Base-by-base conservation (phyloP, 2,888 invertebrate genomes). In the Biston stratarius region DNA sequence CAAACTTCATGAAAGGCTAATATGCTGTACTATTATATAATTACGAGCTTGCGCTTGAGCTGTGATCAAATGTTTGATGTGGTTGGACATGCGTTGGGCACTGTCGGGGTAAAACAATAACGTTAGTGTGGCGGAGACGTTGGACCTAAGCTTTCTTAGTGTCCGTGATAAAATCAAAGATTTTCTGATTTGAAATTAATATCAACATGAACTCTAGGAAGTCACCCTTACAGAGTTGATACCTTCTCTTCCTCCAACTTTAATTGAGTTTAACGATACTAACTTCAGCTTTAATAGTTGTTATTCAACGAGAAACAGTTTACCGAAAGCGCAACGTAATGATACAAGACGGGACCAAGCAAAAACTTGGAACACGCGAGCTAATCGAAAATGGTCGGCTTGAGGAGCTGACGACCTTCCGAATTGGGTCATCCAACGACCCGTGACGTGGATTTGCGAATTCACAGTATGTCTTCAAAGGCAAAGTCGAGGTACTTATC, bases 391-490 rank as follows among this genome's bases (percentile, higher is more conserved):
- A 80, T 76, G 74, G 73, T 70, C 75, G 73, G 74, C 56, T 74
- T 59, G 67, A 75, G 61, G 62, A 70, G 67, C 70, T 70, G 64
- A 66, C 72, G 78, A 77, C 81, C 81, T 77, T 69, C 70, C 60
- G 76, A 85, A 84, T 78, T 83, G 80, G 81, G 83, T 81, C 82
- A 83, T 64, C 72, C 78, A 79, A 80, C 77, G 78, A 80, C 70
- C 76, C 80, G 74, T 71, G 72, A 76, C 76, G 69, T 71, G 68
- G 67, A 40, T 60, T 61, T 67, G 53, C 56, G 48, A 66, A 61
- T 62, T 71, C 66, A 59, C 59, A 64, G 60, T 42, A 64, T 67
- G 38, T 38, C 9, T 8, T 60, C 53, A 38, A 63, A 48, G 24
- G 24, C 24, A 24, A 24, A 24, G 24, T 24, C 6, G 33, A 33